Base-by-base conservation (phyloP, 2,797 vertebrate genomes). In the Molossus alvarezi region DNA sequence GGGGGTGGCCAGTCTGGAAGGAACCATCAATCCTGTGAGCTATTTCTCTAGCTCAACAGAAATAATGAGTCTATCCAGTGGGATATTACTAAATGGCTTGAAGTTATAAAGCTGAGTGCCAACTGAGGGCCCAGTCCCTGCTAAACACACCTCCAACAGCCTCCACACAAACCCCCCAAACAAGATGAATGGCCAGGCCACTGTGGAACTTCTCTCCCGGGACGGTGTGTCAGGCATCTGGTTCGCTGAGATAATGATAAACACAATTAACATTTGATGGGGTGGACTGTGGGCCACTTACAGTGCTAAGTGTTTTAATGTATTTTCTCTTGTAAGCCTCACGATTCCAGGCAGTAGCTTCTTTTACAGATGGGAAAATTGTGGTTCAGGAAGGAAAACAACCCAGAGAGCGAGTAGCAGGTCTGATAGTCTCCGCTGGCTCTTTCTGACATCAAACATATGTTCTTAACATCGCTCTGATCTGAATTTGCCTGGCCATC, bases 31-130 rank as follows among this genome's bases (percentile, higher is more conserved):
- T 95, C 3, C 51, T 90, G 71, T 88, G 73, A 95, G 20, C 45
- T 72, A 62, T 1, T 83, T 92, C 87, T 65, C 64, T 88, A 64
- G 17, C 4, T 17, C 10, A 58, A 90, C 83, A 95, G 96, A 96
- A 97, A 94, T 86, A 96, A 91, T 80, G 85, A 97, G 57, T 88
- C 71, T 88, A 33, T 88, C 58, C 45, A 72, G 85, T 8, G 53
- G 53, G 58, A 57, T 86, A 67, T 90, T 88, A 91, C 76, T 90
- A n/a, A 96, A 82, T 67, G 96, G 85, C 82, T 79, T 91, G 64
- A 58, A 95, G 73, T 69, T 95, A 80, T 29, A 27, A 33, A 93
- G 88, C 53, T 37, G n/a, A 91, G 64, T 79, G 65, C 82, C 85
- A 81, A 67, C 0, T 0, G 7, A 85, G 53, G 65, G 1, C 62